These are phyloP conservation scores for Clupea harengus DNA, from an alignment of 2,113 vertebrate genomes.

Conservation along the genomic window DNA sequence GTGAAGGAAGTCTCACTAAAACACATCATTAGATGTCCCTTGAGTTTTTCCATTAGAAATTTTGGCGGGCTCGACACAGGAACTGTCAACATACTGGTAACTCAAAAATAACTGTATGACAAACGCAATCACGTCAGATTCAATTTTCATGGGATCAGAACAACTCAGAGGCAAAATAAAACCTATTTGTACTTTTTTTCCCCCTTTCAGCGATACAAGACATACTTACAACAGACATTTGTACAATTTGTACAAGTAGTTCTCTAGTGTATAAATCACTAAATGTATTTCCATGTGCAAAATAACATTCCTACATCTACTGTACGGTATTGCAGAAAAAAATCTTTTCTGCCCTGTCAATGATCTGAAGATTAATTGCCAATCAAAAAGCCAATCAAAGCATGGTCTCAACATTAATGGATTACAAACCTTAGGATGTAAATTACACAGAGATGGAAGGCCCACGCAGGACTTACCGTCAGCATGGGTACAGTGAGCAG, in stretches of 20 bases:
- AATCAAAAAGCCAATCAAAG: too few relatives aligned
- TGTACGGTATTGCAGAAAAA: too few relatives aligned
- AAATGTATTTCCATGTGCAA: background rate
- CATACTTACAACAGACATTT: too few relatives aligned
- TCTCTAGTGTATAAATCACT: background rate
- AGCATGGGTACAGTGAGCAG: conserved; percentile 93
- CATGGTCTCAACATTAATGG: too few relatives aligned
- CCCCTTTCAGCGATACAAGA: too few relatives aligned
- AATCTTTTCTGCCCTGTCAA: too few relatives aligned
- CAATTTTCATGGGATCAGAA: background rate
- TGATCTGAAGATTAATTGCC: too few relatives aligned
- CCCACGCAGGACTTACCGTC: conserved; percentile 76
- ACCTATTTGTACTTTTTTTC: background rate
- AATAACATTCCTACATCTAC: too few relatives aligned
- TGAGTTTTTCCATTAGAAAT: background rate
- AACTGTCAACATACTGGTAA: background rate
- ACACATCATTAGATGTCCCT: background rate
- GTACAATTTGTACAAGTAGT: too few relatives aligned
- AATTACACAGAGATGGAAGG: background rate
- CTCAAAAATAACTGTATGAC: background rate
- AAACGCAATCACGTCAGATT: too few relatives aligned
- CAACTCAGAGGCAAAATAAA: background rate
- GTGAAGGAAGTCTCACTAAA: background rate
- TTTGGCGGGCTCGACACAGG: background rate
- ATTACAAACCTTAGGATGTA: background rate